Conservation (phyloP, 2,888 invertebrate genomes). For the Ichneumoninae sp. region DNA sequence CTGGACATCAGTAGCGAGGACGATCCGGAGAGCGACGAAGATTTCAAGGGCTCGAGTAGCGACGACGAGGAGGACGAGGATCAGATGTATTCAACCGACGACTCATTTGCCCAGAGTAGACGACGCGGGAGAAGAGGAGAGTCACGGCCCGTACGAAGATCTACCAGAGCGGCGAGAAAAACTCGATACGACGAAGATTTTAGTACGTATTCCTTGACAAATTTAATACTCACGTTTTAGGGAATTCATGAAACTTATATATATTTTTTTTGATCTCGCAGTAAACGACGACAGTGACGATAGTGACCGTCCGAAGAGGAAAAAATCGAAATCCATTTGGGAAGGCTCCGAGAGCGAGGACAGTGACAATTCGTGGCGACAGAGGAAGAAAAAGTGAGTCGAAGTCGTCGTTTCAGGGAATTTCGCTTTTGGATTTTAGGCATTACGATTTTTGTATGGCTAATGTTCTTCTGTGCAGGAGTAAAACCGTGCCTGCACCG, state of each 20-base stretch:
- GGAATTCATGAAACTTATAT: too few relatives aligned
- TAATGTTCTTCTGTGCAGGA: conserved; percentile 71
- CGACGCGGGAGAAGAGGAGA: conserved; percentile 84
- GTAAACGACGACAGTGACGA: conserved; percentile 86
- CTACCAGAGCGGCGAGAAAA: conserved; percentile 85
- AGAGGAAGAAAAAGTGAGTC: conserved; percentile 84
- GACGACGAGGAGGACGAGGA: conserved; percentile 86
- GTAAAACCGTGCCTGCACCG: conserved; percentile 76
- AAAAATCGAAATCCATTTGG: conserved; percentile 87
- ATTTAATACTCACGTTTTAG: too few relatives aligned
- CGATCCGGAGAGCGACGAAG: conserved; percentile 94
- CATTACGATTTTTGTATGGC: neutral
- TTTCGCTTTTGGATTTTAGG: neutral
- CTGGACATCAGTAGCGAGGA: conserved; percentile 93
- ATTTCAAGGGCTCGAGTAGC: conserved; percentile 94
- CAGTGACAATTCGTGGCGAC: conserved; percentile 87
- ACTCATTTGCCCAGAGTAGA: conserved; percentile 84
- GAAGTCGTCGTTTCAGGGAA: neutral
- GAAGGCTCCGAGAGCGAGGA: conserved; percentile 87
- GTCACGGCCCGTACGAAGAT: conserved; percentile 85
- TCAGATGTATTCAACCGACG: conserved; percentile 86
- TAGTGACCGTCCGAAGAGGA: conserved; percentile 86
- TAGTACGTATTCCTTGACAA: conserved; percentile 82
- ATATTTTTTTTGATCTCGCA: conserved; percentile 62
- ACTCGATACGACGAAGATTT: conserved; percentile 86